These are phyloP conservation scores for Adrianichthys oophorus DNA, from an alignment of 2,797 vertebrate species.

Conservation along the genomic window DNA sequence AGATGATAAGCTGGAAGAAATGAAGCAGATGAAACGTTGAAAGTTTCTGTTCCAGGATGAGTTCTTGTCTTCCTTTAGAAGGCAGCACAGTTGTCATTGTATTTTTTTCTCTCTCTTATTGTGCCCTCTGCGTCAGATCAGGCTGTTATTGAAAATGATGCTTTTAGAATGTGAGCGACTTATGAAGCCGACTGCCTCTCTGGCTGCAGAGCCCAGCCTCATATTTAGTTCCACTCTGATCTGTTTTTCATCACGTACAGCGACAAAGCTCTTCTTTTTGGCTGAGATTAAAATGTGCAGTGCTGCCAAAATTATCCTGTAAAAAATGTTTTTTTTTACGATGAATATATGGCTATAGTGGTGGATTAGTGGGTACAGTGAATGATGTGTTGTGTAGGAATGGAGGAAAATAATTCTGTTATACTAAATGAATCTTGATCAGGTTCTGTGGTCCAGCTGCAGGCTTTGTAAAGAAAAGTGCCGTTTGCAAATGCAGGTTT, in stretches of 20 bases:
- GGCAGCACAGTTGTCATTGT: constrained; percentile 31
- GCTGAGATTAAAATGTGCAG: not conserved
- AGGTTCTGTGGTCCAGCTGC: too few relatives aligned
- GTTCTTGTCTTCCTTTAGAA: not conserved
- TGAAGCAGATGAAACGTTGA: not conserved
- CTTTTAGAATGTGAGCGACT: not conserved
- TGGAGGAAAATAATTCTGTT: too few relatives aligned
- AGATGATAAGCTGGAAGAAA: too few relatives aligned
- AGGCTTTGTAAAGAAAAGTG: too few relatives aligned
- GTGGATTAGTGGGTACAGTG: not conserved
- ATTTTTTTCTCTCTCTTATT: constrained; percentile 22
- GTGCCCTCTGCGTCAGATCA: constrained; percentile 65
- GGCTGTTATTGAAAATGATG: constrained; percentile 71
- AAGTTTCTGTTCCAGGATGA: not conserved
- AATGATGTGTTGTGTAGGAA: too few relatives aligned
- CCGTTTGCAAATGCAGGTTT: too few relatives aligned
- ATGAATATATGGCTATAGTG: not conserved
- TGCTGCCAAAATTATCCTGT: not conserved
- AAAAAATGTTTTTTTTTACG: not conserved
- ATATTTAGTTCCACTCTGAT: constrained; percentile 10
- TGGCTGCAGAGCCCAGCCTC: constrained; percentile 8
- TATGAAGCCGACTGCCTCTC: constrained; percentile 22
- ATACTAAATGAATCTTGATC: too few relatives aligned
- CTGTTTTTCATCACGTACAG: constrained; percentile 8
- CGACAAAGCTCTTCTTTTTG: not conserved